Conservation (phyloP, 1,140 invertebrate species). For the Drosophila orena region DNA sequence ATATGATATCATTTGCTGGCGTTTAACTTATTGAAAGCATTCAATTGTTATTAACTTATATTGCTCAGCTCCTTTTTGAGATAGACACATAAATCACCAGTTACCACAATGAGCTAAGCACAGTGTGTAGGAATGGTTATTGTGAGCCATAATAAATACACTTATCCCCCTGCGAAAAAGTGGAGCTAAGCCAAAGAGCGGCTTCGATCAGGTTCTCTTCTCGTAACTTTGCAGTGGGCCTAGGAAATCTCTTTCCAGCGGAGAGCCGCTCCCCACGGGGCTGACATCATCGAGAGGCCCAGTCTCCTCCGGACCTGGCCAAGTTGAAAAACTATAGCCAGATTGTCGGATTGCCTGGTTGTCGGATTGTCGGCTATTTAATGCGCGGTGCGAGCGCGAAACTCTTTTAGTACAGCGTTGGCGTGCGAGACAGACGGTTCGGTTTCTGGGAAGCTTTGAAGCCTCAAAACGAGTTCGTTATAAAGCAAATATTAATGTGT, state of each 20-base stretch:
- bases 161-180: constrained; percentile 9
- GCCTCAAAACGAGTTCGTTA: constrained; percentile 40
- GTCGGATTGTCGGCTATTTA: constrained; percentile 62
- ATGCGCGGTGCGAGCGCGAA: constrained; percentile 64
- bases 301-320: constrained; percentile 25
- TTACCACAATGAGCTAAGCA: constrained; percentile 55
- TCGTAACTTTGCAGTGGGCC: neutral
- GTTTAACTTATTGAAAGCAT: constrained; percentile 3
- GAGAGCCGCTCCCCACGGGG: constrained; percentile 27
- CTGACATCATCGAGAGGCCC: constrained; percentile 68
- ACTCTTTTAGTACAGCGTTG: constrained; percentile 83
- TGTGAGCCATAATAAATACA: constrained; percentile 31
- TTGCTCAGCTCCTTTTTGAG: constrained; percentile 64
- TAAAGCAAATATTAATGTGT: constrained; percentile 20
- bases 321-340: constrained; percentile 45
- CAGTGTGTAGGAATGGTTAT: constrained; percentile 39
- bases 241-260: constrained; percentile 1
- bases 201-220: constrained; percentile 16
- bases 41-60: constrained; percentile 30
- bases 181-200: constrained; percentile 21
- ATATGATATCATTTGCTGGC: constrained; percentile 33
- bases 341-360: constrained; percentile 59
- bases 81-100: constrained; percentile 62
- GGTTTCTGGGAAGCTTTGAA: constrained; percentile 48
- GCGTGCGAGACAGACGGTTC: constrained; percentile 78